Evolutionary conservation across 2,888 invertebrate species (phyloP), one percentile per base, ranked within the genome.

Genomic region (Tubulanus polymorphus): DNA sequence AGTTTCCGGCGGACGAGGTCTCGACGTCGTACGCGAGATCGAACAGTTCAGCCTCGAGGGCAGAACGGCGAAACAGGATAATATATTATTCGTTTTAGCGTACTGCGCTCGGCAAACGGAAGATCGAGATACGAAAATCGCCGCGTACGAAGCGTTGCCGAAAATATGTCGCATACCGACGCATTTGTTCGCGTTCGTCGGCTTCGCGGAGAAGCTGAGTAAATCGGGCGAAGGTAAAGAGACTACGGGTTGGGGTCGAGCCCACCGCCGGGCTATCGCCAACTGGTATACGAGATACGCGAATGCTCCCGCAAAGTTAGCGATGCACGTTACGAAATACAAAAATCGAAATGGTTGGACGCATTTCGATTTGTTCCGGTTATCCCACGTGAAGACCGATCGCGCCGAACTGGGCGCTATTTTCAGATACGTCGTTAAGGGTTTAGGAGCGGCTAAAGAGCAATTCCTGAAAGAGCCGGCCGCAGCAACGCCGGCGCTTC

Each of bases 341-440:
- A 84, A 83, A 51, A 83, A 85, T 8, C 83, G 85, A 61, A 83
- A 86, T 66, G 86, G 87, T 3, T 87, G 88, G 81, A 84, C 84
- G 0, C 90, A 90, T 72, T 86, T 85, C 67, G 88, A 88, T 65
- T 80, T 90, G n/a, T 78, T 85, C 82, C 71, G 80, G 29, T 56
- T 71, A 25, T 51, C 68, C 26, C 69, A 72, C 50, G 61, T 64
- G 10, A 70, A 68, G 54, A 59, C 70, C 1, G 55, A 41, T 12
- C 47, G 57, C 28, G 60, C 61, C 18, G 61, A 53, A 3, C 30
- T 67, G 8, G 65, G 61, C 2, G 61, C 64, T 5, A 53, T 71
- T 15, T 45, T 64, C 18, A 55, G 64, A 32, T 70, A 65, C 45
- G 54, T 67, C 10, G 59, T 67, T 26, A 68, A 64, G 51, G 72